These are phyloP conservation scores for Gallinago paraguaiae DNA, from an alignment of 2,113 vertebrate genomes.

Conservation along the genomic window DNA sequence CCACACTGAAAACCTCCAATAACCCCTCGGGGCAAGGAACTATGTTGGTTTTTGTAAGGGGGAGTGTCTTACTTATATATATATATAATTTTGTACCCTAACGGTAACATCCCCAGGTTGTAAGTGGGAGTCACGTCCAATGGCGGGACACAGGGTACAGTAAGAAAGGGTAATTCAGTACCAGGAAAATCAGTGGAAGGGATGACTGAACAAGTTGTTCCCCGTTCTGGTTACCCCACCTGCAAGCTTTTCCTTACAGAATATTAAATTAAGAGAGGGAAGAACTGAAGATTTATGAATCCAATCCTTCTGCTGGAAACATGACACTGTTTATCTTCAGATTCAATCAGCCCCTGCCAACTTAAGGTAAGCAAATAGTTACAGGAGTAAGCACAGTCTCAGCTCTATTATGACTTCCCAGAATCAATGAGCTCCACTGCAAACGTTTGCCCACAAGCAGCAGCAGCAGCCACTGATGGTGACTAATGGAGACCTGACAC, in stretches of 20 bases:
- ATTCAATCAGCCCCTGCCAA: neutral
- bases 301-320: neutral
- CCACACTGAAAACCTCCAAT: neutral
- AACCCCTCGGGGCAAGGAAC: neutral
- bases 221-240: neutral
- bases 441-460: neutral
- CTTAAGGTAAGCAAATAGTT: neutral
- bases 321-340: neutral
- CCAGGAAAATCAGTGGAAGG: neutral
- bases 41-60: neutral
- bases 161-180: neutral
- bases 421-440: neutral
- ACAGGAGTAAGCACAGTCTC: neutral
- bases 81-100: neutral
- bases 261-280: neutral
- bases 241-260: neutral
- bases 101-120: neutral
- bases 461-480: neutral
- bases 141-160: fast-evolving
- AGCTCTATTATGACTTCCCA: neutral
- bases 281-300: neutral
- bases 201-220: neutral
- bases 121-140: neutral
- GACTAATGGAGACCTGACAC: neutral
- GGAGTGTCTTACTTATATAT: neutral